Evolutionary conservation across 2,888 invertebrate genomes (phyloP).

Genomic region (Neoitamus cyanurus): DNA sequence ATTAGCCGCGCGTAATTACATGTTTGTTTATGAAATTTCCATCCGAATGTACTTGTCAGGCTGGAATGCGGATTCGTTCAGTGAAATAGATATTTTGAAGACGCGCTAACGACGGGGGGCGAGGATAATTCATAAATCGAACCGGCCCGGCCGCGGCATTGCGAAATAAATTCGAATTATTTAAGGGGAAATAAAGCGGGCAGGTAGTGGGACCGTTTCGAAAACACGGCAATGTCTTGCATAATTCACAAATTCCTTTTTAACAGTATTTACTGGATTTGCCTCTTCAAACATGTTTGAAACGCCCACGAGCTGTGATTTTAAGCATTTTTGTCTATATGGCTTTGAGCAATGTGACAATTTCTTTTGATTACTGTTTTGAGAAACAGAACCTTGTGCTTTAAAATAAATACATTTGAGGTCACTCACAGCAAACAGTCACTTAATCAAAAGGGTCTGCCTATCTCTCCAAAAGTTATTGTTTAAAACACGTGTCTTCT

Average conservation of each 20-base stretch:
- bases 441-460: no score
- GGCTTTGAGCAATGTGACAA: neutral
- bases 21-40: neutral
- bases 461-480: no score
- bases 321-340: neutral
- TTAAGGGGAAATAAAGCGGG: neutral
- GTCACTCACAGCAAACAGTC: neutral
- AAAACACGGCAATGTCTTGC: neutral
- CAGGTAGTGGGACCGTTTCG: neutral
- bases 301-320: neutral
- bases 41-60: neutral
- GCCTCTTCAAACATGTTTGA: neutral
- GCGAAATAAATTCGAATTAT: neutral
- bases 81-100: neutral
- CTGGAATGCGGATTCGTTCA: neutral
- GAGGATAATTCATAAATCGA: neutral
- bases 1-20: neutral
- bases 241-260: neutral
- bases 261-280: neutral
- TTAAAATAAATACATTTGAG: neutral
- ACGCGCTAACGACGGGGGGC: neutral
- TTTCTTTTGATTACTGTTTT: neutral
- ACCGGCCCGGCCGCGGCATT: neutral
- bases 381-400: neutral
- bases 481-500: no score